Conservation (phyloP, 2,888 invertebrate species). For the Ormyrus nitidulus region DNA sequence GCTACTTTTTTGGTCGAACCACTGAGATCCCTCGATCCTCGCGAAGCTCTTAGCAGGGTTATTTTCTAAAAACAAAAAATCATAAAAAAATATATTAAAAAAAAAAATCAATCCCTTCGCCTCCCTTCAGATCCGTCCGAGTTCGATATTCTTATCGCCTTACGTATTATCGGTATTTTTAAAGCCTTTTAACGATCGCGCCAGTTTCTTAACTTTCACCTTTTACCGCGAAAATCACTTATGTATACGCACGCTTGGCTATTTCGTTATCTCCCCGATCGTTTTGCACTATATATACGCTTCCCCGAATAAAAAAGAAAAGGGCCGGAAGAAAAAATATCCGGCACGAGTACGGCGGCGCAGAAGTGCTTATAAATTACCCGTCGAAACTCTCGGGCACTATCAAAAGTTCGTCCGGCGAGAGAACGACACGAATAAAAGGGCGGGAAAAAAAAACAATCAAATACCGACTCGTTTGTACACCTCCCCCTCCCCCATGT, state of each 20-base stretch:
- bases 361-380: slow-evolving; percentile 40
- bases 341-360: neutral
- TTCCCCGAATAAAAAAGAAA: neutral
- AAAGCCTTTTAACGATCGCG: slow-evolving; percentile 23
- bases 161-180: slow-evolving; percentile 9
- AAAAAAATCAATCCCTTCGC: no score
- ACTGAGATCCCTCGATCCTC: no score
- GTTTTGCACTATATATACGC: slow-evolving; percentile 14
- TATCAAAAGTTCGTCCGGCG: slow-evolving; percentile 33
- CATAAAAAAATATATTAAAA: no score
- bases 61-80: no score
- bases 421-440: neutral
- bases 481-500: neutral
- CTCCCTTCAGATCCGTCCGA: no score
- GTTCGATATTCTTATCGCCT: no score
- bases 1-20: no score
- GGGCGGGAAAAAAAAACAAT: slow-evolving; percentile 33
- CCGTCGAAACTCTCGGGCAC: slow-evolving; percentile 1
- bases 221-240: neutral
- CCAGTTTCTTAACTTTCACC: slow-evolving; percentile 24
- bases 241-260: slow-evolving; percentile 26
- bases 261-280: slow-evolving; percentile 26
- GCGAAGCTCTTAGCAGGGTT: no score
- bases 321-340: neutral
- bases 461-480: slow-evolving; percentile 30